Evolutionary conservation across 2,797 vertebrate genomes (phyloP), one percentile per base, ranked within the genome.

Genomic region (Selene dorsalis): DNA sequence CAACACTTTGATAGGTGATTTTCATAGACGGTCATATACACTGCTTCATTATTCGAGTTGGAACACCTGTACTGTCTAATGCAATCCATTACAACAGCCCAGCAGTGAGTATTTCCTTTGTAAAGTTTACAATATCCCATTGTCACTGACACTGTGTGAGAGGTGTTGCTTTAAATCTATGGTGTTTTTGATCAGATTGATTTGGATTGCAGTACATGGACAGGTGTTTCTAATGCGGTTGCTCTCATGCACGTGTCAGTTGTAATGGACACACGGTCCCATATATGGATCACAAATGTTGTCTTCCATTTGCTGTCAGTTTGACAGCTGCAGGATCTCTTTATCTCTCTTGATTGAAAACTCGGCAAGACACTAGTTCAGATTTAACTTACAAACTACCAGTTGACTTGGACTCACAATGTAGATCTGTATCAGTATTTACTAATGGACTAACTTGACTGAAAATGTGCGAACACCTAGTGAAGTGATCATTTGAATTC

Each of bases 271-370:
- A 47, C 65, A 0, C 16, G 61, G 24, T 62, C 65, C 57, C 48
- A 45, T n/a, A 52, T 3, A 47, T 55, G 52, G 5, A 41, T 18
- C 41, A 48, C 66, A 82, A 3, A 73, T 53, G 32, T 75, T 20
- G 84, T 91, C 84, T 84, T 90, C 86, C 77, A 62, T 79, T 72
- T 77, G 48, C 56, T 59, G 74, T 69, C 48, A 50, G 48, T n/a
- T 4, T 22, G 26, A 48, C 64, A 69, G 79, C 73, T 73, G 70
- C 24, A 20, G 45, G 2, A 17, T 68, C 22, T 26, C 13, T n/a
- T n/a, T n/a, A n/a, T n/a, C n/a, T 63, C 43, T 60, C 58, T 4
- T 45, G 1, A 13, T 67, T 64, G 26, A 45, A 41, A 69, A 7
- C 13, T 7, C 68, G 24, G 39, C 58, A 39, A 14, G 10, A 66